Base-by-base conservation (phyloP, 2,113 vertebrate species). In the Steatornis caripensis region DNA sequence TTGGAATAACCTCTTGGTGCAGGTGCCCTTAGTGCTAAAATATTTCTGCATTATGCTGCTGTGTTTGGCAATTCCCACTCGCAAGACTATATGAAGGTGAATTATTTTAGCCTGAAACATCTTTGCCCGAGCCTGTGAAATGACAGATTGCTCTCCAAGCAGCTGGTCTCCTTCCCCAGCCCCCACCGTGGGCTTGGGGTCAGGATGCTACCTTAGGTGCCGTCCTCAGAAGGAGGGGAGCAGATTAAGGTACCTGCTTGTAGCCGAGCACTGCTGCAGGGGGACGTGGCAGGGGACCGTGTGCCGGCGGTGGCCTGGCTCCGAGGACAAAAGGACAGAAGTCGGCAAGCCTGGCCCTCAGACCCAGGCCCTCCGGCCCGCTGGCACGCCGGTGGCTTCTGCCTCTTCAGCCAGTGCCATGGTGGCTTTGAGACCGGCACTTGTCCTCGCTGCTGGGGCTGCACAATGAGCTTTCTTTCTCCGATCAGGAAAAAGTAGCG, bases 401-500 rank as follows among this genome's bases (percentile, higher is more conserved):
- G 61, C 41, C 46, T 74, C 9, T 5, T 62, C 80, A 92, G 45
- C 20, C 74, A 37, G 65, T 49, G 51, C 49, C 22, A 0, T 2
- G 49, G 12, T 8, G 53, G 80, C 45, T 90, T 58, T 60, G 76
- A 46, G 89, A 37, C 15, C 12, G 2, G 54, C 9, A 3, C 58
- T 32, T 7, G 1, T 84, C 71, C 82, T 94, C 64, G 78, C 85
- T 0, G 19, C 68, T 3, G 18, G 70, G 12, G 8, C 55, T 6
- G 79, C 86, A 83, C 93, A 89, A 68, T 36, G 89, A 61, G 76
- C 71, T 95, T 92, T 93, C 58, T 89, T 70, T 30, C 49, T 36
- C 24, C 11, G 71, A 92, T 68, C 32, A 41, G 65, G 75, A 5
- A 32, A 53, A 71, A 60, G 86, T 51, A 10, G 8, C 41, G 68